Evolutionary conservation across 2,888 invertebrate genomes (phyloP).

Genomic region (Cinara cedri): DNA sequence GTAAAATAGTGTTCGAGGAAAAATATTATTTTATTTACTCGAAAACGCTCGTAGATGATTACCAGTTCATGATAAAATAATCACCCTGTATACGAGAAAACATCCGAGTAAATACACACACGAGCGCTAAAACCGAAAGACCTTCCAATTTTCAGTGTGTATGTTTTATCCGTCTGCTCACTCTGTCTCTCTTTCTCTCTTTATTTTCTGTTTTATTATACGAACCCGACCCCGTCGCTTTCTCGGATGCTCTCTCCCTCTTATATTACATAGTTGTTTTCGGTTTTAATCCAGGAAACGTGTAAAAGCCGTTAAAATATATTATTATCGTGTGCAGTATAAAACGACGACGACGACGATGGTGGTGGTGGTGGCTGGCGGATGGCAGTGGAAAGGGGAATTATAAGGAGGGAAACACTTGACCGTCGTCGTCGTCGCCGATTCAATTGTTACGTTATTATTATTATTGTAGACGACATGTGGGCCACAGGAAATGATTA

Average conservation of each 20-base stretch:
- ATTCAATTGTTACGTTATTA: constrained; percentile 24
- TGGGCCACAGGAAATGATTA: constrained; percentile 51
- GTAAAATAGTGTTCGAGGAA: no score
- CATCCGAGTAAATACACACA: not conserved
- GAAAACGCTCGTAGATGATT: no score
- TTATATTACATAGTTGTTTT: not conserved
- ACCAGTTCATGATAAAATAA: no score
- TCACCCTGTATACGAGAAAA: no score
- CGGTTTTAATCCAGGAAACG: constrained; percentile 26
- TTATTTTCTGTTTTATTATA: no score
- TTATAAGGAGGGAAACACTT: not conserved
- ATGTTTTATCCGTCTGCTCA: not conserved
- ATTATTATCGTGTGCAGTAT: not conserved
- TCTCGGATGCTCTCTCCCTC: not conserved
- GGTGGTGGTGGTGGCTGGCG: no score
- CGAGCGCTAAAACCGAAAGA: not conserved
- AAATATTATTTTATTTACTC: no score
- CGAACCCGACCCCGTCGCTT: no score
- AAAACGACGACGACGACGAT: no score
- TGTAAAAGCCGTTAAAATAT: constrained; percentile 34
- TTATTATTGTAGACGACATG: not conserved
- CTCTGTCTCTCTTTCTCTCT: not conserved
- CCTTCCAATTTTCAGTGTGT: constrained; percentile 16
- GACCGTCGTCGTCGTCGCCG: constrained; percentile 10
- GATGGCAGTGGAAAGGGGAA: no score